These are phyloP conservation scores for Coryphaenoides rupestris DNA, from an alignment of 2,113 vertebrate species.

Conservation along the genomic window DNA sequence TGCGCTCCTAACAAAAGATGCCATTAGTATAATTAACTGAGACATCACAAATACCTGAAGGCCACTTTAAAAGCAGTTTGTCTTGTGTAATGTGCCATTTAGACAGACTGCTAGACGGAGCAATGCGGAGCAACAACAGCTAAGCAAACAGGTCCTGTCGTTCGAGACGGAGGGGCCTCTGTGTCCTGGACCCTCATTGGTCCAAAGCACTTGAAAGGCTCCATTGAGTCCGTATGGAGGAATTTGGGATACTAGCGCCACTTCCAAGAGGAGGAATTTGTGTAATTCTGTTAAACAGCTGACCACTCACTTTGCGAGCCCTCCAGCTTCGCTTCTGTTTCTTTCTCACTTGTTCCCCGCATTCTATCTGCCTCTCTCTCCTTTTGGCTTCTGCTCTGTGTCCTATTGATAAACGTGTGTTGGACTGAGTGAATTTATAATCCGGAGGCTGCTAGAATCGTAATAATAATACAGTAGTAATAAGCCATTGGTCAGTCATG, in stretches of 20 bases:
- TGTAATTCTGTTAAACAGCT: conserved; percentile 62
- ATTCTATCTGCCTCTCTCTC: background rate
- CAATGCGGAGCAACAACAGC: conserved; percentile 36
- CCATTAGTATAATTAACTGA: no score
- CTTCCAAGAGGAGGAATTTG: conserved; percentile 63
- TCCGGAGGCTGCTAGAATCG: background rate
- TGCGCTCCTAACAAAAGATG: no score
- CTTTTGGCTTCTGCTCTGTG: background rate
- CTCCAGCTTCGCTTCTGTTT: conserved; percentile 4
- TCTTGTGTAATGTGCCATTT: no score
- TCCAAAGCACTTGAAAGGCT: conserved; percentile 58
- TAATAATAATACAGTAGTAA: conserved; percentile 6
- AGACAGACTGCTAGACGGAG: no score
- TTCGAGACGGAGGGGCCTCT: conserved; percentile 51
- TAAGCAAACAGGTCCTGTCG: conserved; percentile 67
- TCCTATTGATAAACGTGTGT: background rate
- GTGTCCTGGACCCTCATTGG: conserved; percentile 57
- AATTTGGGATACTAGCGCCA: conserved; percentile 53
- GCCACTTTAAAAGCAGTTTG: no score
- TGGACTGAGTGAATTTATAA: conserved; percentile 36
- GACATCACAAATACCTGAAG: no score
- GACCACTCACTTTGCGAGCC: conserved; percentile 49
- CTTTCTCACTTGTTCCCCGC: background rate
- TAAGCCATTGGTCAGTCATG: conserved; percentile 40
- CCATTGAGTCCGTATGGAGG: conserved; percentile 63